A percentile compares a stretch with the other conserved stretches of the same genome.
Evolutionary conservation across 2,797 vertebrate genomes (phyloP).

Genomic region (Zalophus californianus): DNA sequence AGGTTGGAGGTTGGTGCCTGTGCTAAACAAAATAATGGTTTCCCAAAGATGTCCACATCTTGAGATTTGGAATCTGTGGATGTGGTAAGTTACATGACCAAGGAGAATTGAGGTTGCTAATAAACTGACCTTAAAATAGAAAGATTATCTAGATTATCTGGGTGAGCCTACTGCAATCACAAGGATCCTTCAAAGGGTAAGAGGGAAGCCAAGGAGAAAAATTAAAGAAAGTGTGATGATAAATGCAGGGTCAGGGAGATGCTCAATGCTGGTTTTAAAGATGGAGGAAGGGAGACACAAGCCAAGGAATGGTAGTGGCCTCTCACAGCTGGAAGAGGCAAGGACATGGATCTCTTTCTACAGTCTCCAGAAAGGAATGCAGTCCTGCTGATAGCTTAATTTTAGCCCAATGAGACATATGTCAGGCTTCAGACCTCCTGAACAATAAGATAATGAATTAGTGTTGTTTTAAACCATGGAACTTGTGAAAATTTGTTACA

Average conservation of each 20-base stretch:
- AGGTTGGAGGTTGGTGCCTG: background rate
- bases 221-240: background rate
- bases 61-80: background rate
- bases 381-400: background rate
- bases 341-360: background rate
- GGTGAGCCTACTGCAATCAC: background rate
- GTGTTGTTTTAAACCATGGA: background rate
- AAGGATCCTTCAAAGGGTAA: background rate
- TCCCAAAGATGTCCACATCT: background rate
- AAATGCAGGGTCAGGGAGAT: background rate
- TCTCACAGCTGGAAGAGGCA: background rate
- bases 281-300: background rate
- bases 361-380: background rate
- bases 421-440: background rate
- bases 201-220: background rate
- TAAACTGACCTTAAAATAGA: background rate
- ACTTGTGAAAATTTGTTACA: background rate
- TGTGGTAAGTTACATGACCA: background rate
- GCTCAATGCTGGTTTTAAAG: background rate
- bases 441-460: background rate
- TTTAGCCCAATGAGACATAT: background rate
- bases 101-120: background rate
- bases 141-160: background rate
- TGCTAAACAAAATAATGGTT: background rate
- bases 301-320: background rate